Percentiles rank a stretch among this genome's conserved stretches.
phyloP scores from a whole-genome alignment of 2,888 invertebrate species.

The Habrosyne pyritoides region DNA sequence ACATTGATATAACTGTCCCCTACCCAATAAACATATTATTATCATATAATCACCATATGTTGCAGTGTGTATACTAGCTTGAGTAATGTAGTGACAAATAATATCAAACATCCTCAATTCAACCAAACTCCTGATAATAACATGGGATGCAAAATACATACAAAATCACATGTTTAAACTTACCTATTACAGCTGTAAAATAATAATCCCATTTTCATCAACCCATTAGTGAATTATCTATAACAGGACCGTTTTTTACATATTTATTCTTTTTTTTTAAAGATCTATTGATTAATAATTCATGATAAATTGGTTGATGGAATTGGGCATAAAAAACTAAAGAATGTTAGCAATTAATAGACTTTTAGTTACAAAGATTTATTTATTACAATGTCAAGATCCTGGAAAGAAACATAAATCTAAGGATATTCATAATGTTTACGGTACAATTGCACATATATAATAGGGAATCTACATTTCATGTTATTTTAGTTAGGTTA shows the following conservation, averaged over 20 bases:
- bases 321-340: constrained; percentile 25
- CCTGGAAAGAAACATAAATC: constrained; percentile 21
- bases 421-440: not conserved
- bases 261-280: too few species aligned
- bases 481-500: not conserved
- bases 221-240: not conserved
- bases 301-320: not conserved
- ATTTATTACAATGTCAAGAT: constrained; percentile 39
- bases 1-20: constrained; percentile 25
- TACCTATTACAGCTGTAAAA: constrained; percentile 23
- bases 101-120: constrained; percentile 52
- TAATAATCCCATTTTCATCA: not conserved
- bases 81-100: constrained; percentile 33
- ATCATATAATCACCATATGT: constrained; percentile 50
- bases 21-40: constrained; percentile 43
- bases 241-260: too few species aligned
- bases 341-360: constrained; percentile 56
- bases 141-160: constrained; percentile 16
- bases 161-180: constrained; percentile 33
- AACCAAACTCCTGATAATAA: constrained; percentile 30
- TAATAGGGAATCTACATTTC: not conserved
- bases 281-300: not conserved
- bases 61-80: constrained; percentile 22
- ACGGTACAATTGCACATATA: not conserved
- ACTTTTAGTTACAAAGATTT: constrained; percentile 50